Evolutionary conservation across 2,797 vertebrate species (phyloP).

Genomic region (Botia almorhae): DNA sequence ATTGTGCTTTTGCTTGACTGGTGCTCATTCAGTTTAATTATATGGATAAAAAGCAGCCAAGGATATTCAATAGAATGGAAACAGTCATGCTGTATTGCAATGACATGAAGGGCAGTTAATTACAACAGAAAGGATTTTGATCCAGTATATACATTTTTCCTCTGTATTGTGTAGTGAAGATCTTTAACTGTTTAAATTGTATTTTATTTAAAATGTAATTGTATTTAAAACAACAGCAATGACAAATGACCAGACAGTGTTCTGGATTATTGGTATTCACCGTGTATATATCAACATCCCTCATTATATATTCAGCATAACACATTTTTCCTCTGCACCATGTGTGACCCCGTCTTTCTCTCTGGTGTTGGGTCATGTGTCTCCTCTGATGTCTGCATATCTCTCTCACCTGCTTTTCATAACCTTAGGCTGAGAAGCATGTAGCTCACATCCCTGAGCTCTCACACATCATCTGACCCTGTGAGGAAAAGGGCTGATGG

Average conservation of each 20-base stretch:
- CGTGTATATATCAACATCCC: not conserved
- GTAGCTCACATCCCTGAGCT: conserved; percentile 34
- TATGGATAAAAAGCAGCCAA: too few species aligned
- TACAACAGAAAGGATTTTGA: too few species aligned
- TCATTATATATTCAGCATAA: not conserved
- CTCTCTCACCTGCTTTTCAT: conserved; percentile 47
- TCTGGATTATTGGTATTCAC: not conserved
- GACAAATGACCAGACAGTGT: not conserved
- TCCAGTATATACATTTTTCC: too few species aligned
- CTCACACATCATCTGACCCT: conserved; percentile 32
- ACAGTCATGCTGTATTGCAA: too few species aligned
- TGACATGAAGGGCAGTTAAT: too few species aligned
- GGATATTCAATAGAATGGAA: too few species aligned
- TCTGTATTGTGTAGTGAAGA: too few species aligned
- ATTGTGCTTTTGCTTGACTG: too few species aligned
- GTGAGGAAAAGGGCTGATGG: conserved; percentile 11
- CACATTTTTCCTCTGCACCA: not conserved
- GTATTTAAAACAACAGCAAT: not conserved
- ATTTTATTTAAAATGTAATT: too few species aligned
- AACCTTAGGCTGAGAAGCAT: conserved; percentile 37
- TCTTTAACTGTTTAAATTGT: too few species aligned
- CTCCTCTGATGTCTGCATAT: conserved; percentile 33
- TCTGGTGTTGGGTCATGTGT: conserved; percentile 34
- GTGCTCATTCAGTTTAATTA: too few species aligned
- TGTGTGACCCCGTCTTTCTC: conserved; percentile 24